A percentile compares a stretch with the other conserved stretches of the same genome.
These are phyloP conservation scores for Apodemus sylvaticus DNA, from an alignment of 2,113 vertebrate species.

Conservation along the genomic window DNA sequence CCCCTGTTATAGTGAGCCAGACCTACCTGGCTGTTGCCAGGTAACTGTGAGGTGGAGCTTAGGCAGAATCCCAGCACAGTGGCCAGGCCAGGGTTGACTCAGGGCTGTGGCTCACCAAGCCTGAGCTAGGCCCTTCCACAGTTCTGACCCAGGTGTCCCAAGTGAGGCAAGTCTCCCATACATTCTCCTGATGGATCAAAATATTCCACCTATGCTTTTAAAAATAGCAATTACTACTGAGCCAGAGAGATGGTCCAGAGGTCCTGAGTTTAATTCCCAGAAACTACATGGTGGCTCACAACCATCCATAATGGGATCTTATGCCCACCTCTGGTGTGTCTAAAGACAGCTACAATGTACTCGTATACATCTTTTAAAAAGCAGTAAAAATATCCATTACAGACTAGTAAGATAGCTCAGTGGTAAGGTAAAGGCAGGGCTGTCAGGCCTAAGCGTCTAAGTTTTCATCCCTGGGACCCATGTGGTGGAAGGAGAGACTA, in stretches of 20 bases:
- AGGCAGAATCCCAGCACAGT: fast-evolving
- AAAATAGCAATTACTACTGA: not conserved
- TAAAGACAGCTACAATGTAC: too few relatives aligned
- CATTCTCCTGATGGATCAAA: not conserved
- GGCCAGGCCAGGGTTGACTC: not conserved
- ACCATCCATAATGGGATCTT: too few relatives aligned
- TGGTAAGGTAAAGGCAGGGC: too few relatives aligned
- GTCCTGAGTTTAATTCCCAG: too few relatives aligned
- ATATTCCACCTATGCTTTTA: not conserved
- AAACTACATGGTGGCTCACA: too few relatives aligned
- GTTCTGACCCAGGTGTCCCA: not conserved
- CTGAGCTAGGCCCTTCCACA: not conserved
- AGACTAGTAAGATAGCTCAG: not conserved
- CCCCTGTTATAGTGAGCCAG: too few relatives aligned
- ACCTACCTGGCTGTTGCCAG: too few relatives aligned
- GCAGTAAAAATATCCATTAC: not conserved
- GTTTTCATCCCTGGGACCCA: not conserved
- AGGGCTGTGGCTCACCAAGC: fast-evolving
- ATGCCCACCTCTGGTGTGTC: too few relatives aligned
- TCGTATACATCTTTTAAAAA: not conserved
- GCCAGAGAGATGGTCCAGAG: too few relatives aligned
- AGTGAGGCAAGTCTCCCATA: not conserved
- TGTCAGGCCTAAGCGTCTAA: not conserved
- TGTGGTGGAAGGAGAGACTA: not conserved
- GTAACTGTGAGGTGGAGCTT: too few relatives aligned